Conservation (phyloP, 2,797 vertebrate species). For the Thunnus albacares region DNA sequence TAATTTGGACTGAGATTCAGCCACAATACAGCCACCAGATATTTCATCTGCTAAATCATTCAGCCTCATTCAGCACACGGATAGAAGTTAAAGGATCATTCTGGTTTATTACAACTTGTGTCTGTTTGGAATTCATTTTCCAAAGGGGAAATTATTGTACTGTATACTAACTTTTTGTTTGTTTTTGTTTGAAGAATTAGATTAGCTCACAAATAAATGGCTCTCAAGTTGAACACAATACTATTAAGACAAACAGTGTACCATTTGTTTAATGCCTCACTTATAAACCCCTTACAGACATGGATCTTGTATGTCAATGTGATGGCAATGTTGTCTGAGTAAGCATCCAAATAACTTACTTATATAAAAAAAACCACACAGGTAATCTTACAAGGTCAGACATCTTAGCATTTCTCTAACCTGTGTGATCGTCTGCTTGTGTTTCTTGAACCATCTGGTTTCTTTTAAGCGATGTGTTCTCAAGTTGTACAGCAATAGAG, state of each 20-base stretch:
- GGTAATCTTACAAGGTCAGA: too few relatives aligned
- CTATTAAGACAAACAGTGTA: too few relatives aligned
- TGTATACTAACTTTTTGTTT: too few relatives aligned
- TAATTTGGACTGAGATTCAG: not conserved
- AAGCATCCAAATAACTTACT: not conserved
- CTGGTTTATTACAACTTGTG: not conserved
- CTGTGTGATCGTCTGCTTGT: too few relatives aligned
- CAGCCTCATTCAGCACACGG: not conserved
- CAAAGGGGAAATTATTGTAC: not conserved
- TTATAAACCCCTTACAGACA: not conserved
- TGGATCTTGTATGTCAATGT: not conserved
- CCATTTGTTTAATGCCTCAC: not conserved
- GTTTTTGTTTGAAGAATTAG: too few relatives aligned
- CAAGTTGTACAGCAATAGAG: too few relatives aligned
- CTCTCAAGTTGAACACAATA: too few relatives aligned
- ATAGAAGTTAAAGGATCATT: not conserved
- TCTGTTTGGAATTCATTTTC: not conserved
- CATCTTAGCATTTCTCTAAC: too few relatives aligned
- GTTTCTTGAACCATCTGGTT: too few relatives aligned
- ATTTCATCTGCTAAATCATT: conserved; percentile 19
- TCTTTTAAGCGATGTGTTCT: too few relatives aligned
- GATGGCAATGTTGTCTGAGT: not conserved
- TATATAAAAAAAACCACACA: too few relatives aligned
- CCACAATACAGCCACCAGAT: not conserved
- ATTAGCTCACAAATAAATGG: too few relatives aligned